These are phyloP conservation scores for Merluccius polli DNA, from an alignment of 2,797 vertebrate species.

Conservation along the genomic window DNA sequence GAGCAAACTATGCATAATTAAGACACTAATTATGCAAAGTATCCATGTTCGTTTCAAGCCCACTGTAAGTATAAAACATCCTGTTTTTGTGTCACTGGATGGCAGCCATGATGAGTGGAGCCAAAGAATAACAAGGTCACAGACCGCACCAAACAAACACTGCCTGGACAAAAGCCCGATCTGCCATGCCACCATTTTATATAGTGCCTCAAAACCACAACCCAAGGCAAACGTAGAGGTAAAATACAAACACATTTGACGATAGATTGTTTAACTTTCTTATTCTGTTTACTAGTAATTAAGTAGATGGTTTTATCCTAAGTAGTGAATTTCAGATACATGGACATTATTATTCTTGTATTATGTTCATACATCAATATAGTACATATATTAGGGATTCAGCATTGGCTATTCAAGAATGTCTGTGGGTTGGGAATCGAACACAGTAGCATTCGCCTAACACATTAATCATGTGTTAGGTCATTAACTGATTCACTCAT, in stretches of 20 bases:
- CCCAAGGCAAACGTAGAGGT: background rate
- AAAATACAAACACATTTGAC: background rate
- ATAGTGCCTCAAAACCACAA: background rate
- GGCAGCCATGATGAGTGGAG: slow-evolving; percentile 28
- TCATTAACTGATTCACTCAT: too few species aligned
- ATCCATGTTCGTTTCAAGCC: slow-evolving; percentile 43
- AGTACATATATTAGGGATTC: background rate
- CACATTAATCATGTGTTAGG: too few species aligned
- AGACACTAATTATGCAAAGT: slow-evolving; percentile 46
- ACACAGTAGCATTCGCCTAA: background rate
- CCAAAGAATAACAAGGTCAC: slow-evolving; percentile 46
- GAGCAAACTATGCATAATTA: slow-evolving; percentile 52
- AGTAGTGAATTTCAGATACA: background rate
- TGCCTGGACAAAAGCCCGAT: slow-evolving; percentile 19
- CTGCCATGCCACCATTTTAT: background rate
- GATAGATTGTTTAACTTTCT: too few species aligned
- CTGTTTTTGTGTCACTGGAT: slow-evolving; percentile 37
- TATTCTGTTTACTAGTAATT: too few species aligned
- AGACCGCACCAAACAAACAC: slow-evolving; percentile 8
- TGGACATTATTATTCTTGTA: background rate
- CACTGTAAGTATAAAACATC: slow-evolving; percentile 34
- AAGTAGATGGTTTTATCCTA: background rate
- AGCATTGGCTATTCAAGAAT: background rate
- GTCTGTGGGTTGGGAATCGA: background rate
- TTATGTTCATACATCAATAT: background rate